phyloP scores from a whole-genome alignment of 30 jellyfish, hydroid and myxozoan genomes.

The Chrysaora quinquecirrha region DNA sequence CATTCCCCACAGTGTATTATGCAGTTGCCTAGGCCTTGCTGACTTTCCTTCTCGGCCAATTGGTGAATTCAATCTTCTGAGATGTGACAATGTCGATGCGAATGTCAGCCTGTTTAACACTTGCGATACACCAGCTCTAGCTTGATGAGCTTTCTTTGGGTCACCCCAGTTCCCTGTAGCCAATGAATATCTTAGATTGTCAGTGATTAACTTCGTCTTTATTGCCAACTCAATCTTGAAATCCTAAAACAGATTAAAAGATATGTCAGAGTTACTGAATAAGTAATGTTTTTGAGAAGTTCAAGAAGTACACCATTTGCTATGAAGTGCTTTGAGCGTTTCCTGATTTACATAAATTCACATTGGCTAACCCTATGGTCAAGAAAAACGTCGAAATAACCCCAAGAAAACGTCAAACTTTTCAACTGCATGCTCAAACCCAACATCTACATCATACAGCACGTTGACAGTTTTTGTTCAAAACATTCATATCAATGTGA shows the following conservation, averaged over 20 bases:
- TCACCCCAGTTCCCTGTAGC: conserved; percentile 99
- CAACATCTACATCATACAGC: too few species aligned
- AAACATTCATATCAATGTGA: too few species aligned
- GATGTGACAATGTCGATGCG: conserved; percentile 99
- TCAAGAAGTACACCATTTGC: too few species aligned
- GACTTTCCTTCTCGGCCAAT: conserved; percentile 99
- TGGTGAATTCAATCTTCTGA: conserved; percentile 98
- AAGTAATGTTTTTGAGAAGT: too few species aligned
- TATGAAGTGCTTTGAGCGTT: too few species aligned
- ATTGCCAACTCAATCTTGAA: conserved; percentile 94
- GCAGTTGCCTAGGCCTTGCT: conserved; percentile 99
- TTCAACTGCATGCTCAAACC: too few species aligned
- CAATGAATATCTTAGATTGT: conserved; percentile 96
- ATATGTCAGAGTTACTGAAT: too few species aligned
- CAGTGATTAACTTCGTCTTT: conserved; percentile 94
- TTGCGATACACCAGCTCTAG: conserved; percentile 99
- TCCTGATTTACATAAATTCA: too few species aligned
- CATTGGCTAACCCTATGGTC: too few species aligned
- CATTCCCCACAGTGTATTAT: conserved; percentile 99
- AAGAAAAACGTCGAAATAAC: too few species aligned
- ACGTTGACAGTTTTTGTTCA: too few species aligned
- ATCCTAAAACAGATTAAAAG: conserved; percentile 45
- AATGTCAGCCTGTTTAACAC: conserved; percentile 97
- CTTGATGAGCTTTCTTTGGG: conserved; percentile 98
- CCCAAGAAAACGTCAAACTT: too few species aligned